Evolutionary conservation across 2,888 invertebrate species (phyloP), one percentile per base, ranked within the genome.

Genomic region (Heliconius cydno): DNA sequence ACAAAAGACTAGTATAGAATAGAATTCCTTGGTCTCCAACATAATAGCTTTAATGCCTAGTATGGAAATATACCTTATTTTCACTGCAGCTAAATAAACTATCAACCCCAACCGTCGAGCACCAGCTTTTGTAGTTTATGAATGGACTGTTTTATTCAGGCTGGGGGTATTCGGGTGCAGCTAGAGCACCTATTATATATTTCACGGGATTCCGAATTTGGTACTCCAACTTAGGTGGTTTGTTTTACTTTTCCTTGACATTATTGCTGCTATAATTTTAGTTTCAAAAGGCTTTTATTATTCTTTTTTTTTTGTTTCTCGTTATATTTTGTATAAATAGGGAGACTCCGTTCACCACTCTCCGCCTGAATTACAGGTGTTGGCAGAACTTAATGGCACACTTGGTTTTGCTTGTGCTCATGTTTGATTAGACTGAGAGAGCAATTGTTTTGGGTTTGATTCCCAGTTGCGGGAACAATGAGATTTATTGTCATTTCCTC

Each of bases 41-140:
- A 12, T 52, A 60, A 73, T 7, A 34, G n/a, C 57, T 60, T 60
- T 38, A 73, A n/a, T 7, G 30, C n/a, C n/a, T 28, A 73, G 60
- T 73, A 34, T 60, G 73, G 34, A 52, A 60, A 15, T 4, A 60
- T 34, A 60, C 60, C 25, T 73, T 60, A 73, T 34, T 57, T 73
- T 60, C 34, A 73, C 34, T 73, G 73, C 73, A 60, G 73, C 73
- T 81, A 79, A 81, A 81, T 81, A 79, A 77, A 81, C 79, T 81
- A 81, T 79, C 73, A 81, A 41, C 76, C 68, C 52, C 46, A 13
- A 76, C 68, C 70, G 66, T 25, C 65, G 41, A 77, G 68, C 66
- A 71, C 73, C n/a, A 34, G 74, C 76, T 81, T 79, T 75, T 77
- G 78, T 80, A 63, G 78, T 80, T 77, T 78, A 70, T 80, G 71